Base-by-base conservation (phyloP, 2,888 invertebrate species). In the Euspilapteryx auroguttella region DNA sequence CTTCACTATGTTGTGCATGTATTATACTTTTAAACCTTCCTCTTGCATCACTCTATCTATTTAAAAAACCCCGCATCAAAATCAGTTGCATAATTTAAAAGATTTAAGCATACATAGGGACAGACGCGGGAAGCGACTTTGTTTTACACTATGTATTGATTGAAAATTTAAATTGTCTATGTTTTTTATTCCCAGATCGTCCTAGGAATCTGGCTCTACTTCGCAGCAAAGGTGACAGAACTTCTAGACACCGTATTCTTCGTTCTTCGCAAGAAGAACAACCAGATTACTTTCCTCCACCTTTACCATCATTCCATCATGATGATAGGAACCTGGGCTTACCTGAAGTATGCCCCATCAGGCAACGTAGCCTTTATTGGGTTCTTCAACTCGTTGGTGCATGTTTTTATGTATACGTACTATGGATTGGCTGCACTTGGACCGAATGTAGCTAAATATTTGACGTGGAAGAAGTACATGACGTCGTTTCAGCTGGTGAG, bases 381-480 rank as follows among this genome's bases (percentile, higher is more conserved):
- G 0, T 73, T 86, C 37, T 54, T 89, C 3, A 90, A 91, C 53
- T 84, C 87, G 0, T 69, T 85, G 32, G 87, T 91, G 0, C 91
- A 91, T 49, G 79, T 89, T 1, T 73, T 90, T 38, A 91, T 92
- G 90, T 91, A 91, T 49, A 71, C 81, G 0, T 91, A 91, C 47
- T 91, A 91, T 42, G 80, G 87, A 22, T 55, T 90, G 47, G 78
- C 90, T 0, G 87, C 88, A 0, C 58, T 89, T 34, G 91, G 90
- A 9, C 89, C 89, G 1, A 54, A 78, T 14, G 82, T 84, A 37
- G 81, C 82, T 33, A 86, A 86, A 45, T 89, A 86, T 52, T 63
- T 91, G 25, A 88, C 87, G 81, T 91, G 90, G 90, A 92, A 91
- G 55, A 87, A 85, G 41, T 86, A 90, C 49, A 84, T 92, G 68